Conservation (phyloP, 2,888 invertebrate species). For the Drosophila subsilvestris region DNA sequence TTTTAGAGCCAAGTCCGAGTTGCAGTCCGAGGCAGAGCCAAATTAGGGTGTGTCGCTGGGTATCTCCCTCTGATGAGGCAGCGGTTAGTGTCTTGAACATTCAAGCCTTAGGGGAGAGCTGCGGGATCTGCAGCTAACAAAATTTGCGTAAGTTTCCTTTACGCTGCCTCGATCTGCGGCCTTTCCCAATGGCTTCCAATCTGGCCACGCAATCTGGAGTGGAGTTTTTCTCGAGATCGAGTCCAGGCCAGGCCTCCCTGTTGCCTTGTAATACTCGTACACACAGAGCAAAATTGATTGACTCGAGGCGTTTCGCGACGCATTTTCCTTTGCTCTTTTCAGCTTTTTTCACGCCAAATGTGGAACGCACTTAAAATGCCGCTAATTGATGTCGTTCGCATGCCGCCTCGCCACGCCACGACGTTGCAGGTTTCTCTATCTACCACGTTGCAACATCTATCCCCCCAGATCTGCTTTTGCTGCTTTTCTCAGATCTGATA, state of each 20-base stretch:
- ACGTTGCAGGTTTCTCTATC: slow-evolving; percentile 40
- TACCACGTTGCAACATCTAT: slow-evolving; percentile 42
- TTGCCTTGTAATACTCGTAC: slow-evolving; percentile 2
- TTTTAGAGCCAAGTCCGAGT: neutral
- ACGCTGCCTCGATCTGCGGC: slow-evolving; percentile 58
- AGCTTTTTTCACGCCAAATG: slow-evolving; percentile 73
- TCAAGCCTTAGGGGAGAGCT: slow-evolving; percentile 53
- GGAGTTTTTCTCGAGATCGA: slow-evolving; percentile 48
- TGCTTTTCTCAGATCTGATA: neutral
- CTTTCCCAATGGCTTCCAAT: slow-evolving; percentile 68
- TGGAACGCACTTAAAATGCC: slow-evolving; percentile 70
- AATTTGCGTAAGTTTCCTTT: slow-evolving; percentile 73
- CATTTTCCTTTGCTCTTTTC: slow-evolving; percentile 59
- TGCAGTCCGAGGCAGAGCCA: slow-evolving; percentile 16
- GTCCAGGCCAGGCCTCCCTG: slow-evolving; percentile 57
- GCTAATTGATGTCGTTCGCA: slow-evolving; percentile 80
- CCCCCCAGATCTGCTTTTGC: slow-evolving; percentile 11
- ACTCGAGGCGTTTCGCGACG: slow-evolving; percentile 74
- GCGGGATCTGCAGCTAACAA: slow-evolving; percentile 33
- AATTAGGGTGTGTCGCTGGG: slow-evolving; percentile 69
- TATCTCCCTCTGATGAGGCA: slow-evolving; percentile 46
- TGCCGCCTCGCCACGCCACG: slow-evolving; percentile 26
- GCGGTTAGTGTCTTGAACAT: slow-evolving; percentile 24
- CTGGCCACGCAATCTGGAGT: slow-evolving; percentile 53
- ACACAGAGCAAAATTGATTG: slow-evolving; percentile 65